Evolutionary conservation across 1,140 invertebrate species (phyloP), one percentile per base, ranked within the genome.

Genomic region (Rhyacophila brunnea): DNA sequence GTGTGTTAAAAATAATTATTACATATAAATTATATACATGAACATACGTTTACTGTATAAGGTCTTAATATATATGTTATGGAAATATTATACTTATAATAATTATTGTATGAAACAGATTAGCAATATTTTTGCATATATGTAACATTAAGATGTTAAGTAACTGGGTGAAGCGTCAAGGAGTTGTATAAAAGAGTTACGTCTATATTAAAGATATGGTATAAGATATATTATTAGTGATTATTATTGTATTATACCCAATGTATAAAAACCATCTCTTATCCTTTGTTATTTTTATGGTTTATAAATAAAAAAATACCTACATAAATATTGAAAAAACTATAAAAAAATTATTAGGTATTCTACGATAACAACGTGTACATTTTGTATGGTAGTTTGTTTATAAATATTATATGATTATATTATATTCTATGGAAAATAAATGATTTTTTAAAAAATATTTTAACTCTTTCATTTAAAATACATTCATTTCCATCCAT

Each of bases 311-410:
- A 40, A 13, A 40, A 28, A 28, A 28, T 40, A 40, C 11, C 11
- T 40, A 46, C 18, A 23, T 28, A 49, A 48, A 60, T 55, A 55
- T 54, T 15, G 43, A 61, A 65, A 64, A 64, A 51, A 48, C 40
- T 52, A 47, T 51, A 43, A 60, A 64, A 60, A 58, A 65, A 65
- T 23, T 58, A 53, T 54, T 65, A 61, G 58, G 59, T 65, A 59
- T 59, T 59, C 51, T 59, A 19, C 52, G 36, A 56, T 48, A 51
- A 64, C 51, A 57, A 57, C 55, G 52, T 64, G 62, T 64, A 64
- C 58, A 64, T 64, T 64, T 64, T 64, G 62, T 64, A 64, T 64
- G 56, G 62, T 64, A 64, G 62, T 64, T 60, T 64, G 62, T 64
- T 64, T 64, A 64, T 60, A 64, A 64, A 64, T 64, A 64, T 60